A percentile compares a stretch with the other conserved stretches of the same genome.
Conservation (phyloP, 2,797 vertebrate species). For the Phoebastria nigripes region DNA sequence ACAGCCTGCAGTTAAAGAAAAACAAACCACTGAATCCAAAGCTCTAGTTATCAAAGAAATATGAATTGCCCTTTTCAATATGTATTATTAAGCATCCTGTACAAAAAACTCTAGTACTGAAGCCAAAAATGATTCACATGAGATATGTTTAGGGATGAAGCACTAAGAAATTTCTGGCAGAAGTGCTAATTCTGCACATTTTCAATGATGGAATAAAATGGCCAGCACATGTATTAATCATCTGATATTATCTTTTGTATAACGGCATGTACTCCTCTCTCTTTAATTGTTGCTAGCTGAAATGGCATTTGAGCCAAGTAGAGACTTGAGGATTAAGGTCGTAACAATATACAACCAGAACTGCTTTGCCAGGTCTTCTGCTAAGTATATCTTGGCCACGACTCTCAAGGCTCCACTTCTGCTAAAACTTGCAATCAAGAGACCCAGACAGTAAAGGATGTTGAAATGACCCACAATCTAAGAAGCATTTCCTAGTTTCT, state of each 20-base stretch:
- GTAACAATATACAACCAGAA: neutral
- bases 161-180: neutral
- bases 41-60: neutral
- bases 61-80: neutral
- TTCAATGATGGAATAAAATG: neutral
- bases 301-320: neutral
- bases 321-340: neutral
- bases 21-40: conserved; percentile 30
- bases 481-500: neutral
- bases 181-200: conserved; percentile 48
- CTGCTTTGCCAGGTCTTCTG: neutral
- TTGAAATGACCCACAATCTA: neutral
- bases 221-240: conserved; percentile 5
- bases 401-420: neutral
- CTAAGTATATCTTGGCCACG: neutral
- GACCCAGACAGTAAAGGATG: neutral
- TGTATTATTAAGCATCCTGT: neutral
- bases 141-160: neutral
- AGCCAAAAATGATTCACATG: neutral
- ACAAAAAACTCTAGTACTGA: neutral
- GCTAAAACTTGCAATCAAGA: neutral
- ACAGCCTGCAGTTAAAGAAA: conserved; percentile 10
- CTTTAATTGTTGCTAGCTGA: conserved; percentile 10
- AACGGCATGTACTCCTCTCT: neutral
- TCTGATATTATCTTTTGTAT: neutral